Evolutionary conservation across 2,113 vertebrate genomes (phyloP).

Genomic region (Chunga burmeisteri): DNA sequence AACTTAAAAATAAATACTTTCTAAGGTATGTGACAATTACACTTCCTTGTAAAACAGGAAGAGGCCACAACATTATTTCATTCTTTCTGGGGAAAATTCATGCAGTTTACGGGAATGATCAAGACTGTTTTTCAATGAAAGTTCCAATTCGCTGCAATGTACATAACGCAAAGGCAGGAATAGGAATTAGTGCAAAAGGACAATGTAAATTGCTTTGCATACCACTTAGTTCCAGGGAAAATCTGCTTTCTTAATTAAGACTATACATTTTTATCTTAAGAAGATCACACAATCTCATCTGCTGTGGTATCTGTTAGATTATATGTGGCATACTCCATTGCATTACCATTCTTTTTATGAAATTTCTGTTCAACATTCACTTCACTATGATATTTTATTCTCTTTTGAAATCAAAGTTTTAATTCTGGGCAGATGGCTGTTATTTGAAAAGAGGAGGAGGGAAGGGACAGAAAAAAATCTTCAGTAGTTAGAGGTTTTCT

Average conservation of each 20-base stretch:
- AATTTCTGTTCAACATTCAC: conserved; percentile 12
- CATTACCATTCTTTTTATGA: background rate
- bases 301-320: background rate
- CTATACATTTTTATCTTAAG: background rate
- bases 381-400: conserved; percentile 50
- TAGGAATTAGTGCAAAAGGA: background rate
- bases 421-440: conserved; percentile 52
- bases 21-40: background rate
- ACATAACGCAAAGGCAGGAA: background rate
- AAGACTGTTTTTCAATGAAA: background rate
- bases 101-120: conserved; percentile 3
- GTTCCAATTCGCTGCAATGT: background rate
- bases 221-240: background rate
- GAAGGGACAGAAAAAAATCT: background rate
- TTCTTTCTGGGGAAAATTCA: background rate
- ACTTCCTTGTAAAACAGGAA: background rate
- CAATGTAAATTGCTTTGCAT: background rate
- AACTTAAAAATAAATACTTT: background rate
- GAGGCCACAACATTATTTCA: background rate
- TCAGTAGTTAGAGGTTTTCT: conserved; percentile 8
- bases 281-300: background rate
- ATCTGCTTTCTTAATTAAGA: conserved; percentile 47
- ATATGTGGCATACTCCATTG: background rate
- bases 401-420: conserved; percentile 58
- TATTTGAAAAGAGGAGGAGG: conserved; percentile 18